Base-by-base conservation (phyloP, 2,797 vertebrate genomes). In the Rhinoraja longicauda region DNA sequence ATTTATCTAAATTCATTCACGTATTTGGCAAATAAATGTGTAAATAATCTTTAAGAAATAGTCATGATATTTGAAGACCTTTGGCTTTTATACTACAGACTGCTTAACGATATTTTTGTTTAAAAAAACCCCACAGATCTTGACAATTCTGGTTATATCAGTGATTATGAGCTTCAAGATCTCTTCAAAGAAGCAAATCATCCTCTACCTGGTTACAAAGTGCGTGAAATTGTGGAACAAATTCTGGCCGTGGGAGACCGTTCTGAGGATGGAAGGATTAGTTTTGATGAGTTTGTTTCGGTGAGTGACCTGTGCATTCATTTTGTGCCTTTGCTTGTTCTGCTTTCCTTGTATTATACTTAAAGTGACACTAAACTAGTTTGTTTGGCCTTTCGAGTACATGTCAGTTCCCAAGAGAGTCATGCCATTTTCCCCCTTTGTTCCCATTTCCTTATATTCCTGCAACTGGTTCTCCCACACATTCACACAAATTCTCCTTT, bases 131-230 rank as follows among this genome's bases (percentile, higher is more conserved):
- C 62, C 94, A 6, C 95, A 99, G 99, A 99, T 94, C 98, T 98
- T 76, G 98, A 99, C 94, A 98, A 98, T 93, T 99, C 98, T 0
- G 99, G 99, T 0, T 99, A 95, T 36, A 97, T 99, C 93, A 99
- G 97, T 91, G 98, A 99, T 95, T 99, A 97, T 67, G 99, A 99
- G 94, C 97, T 99, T 45, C 98, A 99, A 94, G 99, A 99, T 94
- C 97, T 99, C 29, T 99, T 99, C 95, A 98, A 97, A 94, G 98
- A 99, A 95, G 99, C 98, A 4, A 98, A 97, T 72, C 97, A 98
- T 93, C 97, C 97, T 32, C 95, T 99, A 93, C 98, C 99, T 7
- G 99, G 98, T 9, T 99, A 99, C 96, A 97, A 97, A 94, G 97
- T 99, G 64, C 96, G 99, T 1, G 98, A 99, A 94, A 98, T 99